Base-by-base conservation (phyloP, 2,797 vertebrate genomes). In the Acipenser ruthenus region DNA sequence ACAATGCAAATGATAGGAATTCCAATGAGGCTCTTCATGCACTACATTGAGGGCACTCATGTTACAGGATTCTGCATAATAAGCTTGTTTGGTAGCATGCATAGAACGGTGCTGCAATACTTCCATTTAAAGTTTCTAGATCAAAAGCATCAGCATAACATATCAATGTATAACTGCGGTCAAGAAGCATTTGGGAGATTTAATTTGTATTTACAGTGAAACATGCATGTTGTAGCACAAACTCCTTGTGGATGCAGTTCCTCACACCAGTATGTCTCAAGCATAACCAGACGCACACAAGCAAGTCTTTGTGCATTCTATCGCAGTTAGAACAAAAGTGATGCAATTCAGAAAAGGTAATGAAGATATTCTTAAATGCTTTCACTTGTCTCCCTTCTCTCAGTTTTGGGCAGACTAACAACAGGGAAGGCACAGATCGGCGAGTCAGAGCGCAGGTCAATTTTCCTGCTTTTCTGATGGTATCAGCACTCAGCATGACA, bases 401-500 rank as follows among this genome's bases (percentile, higher is more conserved):
- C 63, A n/a, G 23, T 37, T 18, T 63, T 50, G 63, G 56, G 8
- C 72, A 58, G 8, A n/a, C 64, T 55, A 15, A 69, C 65, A 61
- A 72, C 70, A 69, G 70, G n/a, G 13, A 10, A 10, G 67, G 37
- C 9, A 15, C 48, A 6, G 48, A 1, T 49, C 60, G 65, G n/a
- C 11, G 0, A 62, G 12, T 18, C 23, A 58, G 49, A 68, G 68
- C n/a, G 65, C 61, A 68, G 67, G 68, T 72, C 69, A 70, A 60
- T 73, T 81, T 75, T 77, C 68, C 59, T 71, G 69, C 62, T 71
- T 37, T 72, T 69, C 69, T 74, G 70, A 72, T 23, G 59, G 63
- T 64, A 63, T 68, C 66, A 61, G 80, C 82, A 79, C 82, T 56
- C 11, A 72, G 67, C 81, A 77, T 82, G 83, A 76, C 79, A 84